A percentile compares a stretch with the other conserved stretches of the same genome.
phyloP scores from a whole-genome alignment of 2,888 invertebrate genomes.

The Anthoptus insignis region DNA sequence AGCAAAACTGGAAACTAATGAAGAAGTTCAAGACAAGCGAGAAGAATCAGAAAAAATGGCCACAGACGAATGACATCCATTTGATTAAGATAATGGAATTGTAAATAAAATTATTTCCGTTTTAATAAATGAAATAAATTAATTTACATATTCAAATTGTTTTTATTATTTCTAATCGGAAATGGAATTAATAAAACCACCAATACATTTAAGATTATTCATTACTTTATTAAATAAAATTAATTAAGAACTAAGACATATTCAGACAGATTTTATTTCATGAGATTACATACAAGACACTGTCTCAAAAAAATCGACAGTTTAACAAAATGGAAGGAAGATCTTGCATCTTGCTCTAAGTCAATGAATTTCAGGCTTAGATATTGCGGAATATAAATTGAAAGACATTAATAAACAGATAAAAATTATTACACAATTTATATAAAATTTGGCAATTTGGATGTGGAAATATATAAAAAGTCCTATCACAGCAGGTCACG shows the following conservation, averaged over 20 bases:
- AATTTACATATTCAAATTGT: neutral
- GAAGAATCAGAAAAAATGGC: slow-evolving; percentile 49
- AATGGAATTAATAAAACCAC: neutral
- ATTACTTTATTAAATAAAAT: slow-evolving; percentile 27
- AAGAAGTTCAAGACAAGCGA: slow-evolving; percentile 34
- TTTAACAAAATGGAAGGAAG: no score
- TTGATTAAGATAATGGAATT: slow-evolving; percentile 2
- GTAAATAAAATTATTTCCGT: slow-evolving; percentile 6
- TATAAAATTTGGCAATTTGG: slow-evolving; percentile 38
- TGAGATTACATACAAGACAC: slow-evolving; percentile 24
- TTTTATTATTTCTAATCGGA: neutral
- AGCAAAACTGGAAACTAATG: slow-evolving; percentile 48
- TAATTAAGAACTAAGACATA: no score
- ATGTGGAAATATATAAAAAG: slow-evolving; percentile 10
- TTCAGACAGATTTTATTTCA: no score
- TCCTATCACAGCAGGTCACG: slow-evolving; percentile 33
- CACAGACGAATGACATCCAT: slow-evolving; percentile 42
- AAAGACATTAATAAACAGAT: neutral
- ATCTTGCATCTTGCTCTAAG: no score
- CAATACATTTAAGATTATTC: neutral
- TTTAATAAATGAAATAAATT: neutral
- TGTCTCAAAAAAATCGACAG: no score
- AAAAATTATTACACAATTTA: neutral
- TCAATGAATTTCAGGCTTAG: no score
- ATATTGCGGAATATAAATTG: no score